Conservation (phyloP, 2,888 invertebrate species). For the Phengaris alcon region DNA sequence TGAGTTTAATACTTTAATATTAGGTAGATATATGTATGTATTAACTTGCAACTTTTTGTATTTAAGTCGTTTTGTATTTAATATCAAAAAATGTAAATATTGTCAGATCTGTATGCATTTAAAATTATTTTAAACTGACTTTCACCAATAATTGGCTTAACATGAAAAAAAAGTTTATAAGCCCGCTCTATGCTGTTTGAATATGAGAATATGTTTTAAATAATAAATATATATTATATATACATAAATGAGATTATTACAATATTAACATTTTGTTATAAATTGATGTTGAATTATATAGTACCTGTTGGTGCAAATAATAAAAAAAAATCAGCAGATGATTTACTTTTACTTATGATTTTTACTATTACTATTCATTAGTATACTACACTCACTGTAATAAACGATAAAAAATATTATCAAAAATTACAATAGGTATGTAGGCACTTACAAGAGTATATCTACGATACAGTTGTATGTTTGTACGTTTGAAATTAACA, state of each 20-base stretch:
- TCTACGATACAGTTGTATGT: too few relatives aligned
- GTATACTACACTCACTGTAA: too few relatives aligned
- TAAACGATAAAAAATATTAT: too few relatives aligned
- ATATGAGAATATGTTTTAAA: background rate
- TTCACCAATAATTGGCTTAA: background rate
- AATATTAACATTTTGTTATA: background rate
- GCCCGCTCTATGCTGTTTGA: too few relatives aligned
- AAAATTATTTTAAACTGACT: background rate
- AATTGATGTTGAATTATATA: background rate
- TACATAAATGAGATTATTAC: background rate
- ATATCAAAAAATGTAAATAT: background rate
- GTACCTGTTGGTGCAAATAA: background rate
- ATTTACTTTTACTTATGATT: too few relatives aligned
- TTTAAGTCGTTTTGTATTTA: background rate
- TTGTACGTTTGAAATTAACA: too few relatives aligned
- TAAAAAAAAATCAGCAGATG: background rate
- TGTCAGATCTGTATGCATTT: too few relatives aligned
- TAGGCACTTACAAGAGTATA: too few relatives aligned
- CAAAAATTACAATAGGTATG: too few relatives aligned
- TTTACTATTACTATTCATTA: too few relatives aligned
- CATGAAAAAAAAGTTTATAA: too few relatives aligned
- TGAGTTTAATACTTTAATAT: background rate
- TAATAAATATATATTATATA: background rate
- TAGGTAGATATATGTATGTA: background rate
- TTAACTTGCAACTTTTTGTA: background rate